phyloP scores from a whole-genome alignment of 2,888 invertebrate genomes.

The Hecatera dysodea region DNA sequence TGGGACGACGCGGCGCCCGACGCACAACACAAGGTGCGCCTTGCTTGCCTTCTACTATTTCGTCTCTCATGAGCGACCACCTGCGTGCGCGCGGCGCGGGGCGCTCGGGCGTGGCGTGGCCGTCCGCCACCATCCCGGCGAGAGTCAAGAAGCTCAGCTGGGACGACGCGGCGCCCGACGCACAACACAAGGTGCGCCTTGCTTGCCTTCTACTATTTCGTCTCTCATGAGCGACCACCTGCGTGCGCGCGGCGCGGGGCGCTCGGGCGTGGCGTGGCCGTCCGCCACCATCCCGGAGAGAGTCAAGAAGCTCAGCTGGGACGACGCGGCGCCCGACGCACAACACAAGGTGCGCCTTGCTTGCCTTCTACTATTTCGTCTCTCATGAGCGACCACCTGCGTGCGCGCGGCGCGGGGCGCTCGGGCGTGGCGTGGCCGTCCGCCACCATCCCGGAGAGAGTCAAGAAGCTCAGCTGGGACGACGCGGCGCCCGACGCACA shows the following conservation, averaged over 20 bases:
- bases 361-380: neutral
- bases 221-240: constrained; percentile 83
- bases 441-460: constrained; percentile 92
- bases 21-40: constrained; percentile 52
- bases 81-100: constrained; percentile 76
- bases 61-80: constrained; percentile 81
- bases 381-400: constrained; percentile 84
- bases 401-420: constrained; percentile 76
- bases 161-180: constrained; percentile 70
- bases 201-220: neutral
- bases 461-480: constrained; percentile 94
- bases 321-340: constrained; percentile 66
- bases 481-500: constrained; percentile 64
- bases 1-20: constrained; percentile 79
- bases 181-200: constrained; percentile 51
- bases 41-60: neutral
- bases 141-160: constrained; percentile 94
- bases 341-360: constrained; percentile 49
- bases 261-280: constrained; percentile 92
- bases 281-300: constrained; percentile 92
- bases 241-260: constrained; percentile 74
- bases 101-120: constrained; percentile 91
- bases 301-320: constrained; percentile 94
- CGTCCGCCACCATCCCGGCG: constrained; percentile 92
- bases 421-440: constrained; percentile 92